phyloP scores from a whole-genome alignment of 2,888 invertebrate genomes.

The Sialis lutaria region DNA sequence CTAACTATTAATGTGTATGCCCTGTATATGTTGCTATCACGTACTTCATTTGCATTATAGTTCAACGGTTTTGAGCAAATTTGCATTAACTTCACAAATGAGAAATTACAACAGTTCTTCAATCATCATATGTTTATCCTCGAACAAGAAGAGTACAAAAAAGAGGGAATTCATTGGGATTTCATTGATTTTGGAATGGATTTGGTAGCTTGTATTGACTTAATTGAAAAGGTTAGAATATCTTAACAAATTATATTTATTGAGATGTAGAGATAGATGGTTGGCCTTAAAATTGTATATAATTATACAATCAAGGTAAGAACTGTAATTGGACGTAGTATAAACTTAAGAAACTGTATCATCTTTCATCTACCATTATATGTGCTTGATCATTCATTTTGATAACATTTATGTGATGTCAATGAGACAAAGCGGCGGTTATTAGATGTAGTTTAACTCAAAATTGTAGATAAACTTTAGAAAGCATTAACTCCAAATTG shows the following conservation, averaged over 20 bases:
- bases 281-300: no score
- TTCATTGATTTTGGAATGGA: conserved; percentile 98
- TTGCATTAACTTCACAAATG: conserved; percentile 97
- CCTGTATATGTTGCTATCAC: no score
- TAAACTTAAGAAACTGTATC: not conserved
- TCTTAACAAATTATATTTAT: not conserved
- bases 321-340: no score
- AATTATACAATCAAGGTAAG: no score
- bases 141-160: conserved; percentile 92
- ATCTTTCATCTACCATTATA: not conserved
- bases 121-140: conserved; percentile 97
- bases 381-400: no score
- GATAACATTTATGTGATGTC: no score
- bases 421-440: no score
- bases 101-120: conserved; percentile 96
- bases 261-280: no score
- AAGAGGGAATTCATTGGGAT: conserved; percentile 86
- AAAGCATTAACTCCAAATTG: no score
- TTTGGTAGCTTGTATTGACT: conserved; percentile 86
- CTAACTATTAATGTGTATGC: no score
- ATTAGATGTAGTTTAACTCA: no score
- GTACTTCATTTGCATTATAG: conserved; percentile 27
- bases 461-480: no score
- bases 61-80: conserved; percentile 95
- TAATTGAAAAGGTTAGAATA: conserved; percentile 72